phyloP scores from a whole-genome alignment of 2,888 invertebrate genomes.

The Dryadula phaetusa region DNA sequence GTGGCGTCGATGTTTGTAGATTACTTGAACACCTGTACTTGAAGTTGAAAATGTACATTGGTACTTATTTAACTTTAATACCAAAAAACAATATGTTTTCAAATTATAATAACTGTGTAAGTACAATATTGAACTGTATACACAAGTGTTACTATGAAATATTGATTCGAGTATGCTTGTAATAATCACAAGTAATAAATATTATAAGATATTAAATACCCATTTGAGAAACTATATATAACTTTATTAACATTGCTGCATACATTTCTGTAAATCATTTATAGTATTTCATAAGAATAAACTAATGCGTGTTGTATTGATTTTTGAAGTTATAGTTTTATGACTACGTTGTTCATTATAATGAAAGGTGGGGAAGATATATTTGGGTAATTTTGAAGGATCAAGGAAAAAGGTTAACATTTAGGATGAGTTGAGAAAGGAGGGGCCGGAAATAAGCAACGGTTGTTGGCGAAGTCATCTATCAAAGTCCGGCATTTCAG shows the following conservation, averaged over 20 bases:
- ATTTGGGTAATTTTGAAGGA: conserved; percentile 24
- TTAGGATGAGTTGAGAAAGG: conserved; percentile 44
- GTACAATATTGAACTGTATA: conserved; percentile 11
- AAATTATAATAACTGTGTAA: not conserved
- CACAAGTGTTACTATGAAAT: conserved; percentile 22
- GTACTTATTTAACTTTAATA: not conserved
- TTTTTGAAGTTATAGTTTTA: not conserved
- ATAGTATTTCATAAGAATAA: no score
- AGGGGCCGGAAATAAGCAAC: conserved; percentile 77
- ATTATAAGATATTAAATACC: not conserved
- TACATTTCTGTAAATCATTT: no score
- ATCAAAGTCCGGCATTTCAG: conserved; percentile 67
- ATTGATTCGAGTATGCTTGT: conserved; percentile 14
- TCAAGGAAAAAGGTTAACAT: conserved; percentile 38
- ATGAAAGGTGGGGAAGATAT: not conserved
- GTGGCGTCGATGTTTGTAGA: conserved; percentile 35
- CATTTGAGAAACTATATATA: not conserved
- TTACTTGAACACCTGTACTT: conserved; percentile 32
- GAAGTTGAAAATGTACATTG: conserved; percentile 26
- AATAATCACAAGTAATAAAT: not conserved
- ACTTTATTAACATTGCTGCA: not conserved
- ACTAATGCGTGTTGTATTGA: not conserved
- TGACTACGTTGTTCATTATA: not conserved
- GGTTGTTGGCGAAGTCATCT: conserved; percentile 72
- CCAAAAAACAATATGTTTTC: not conserved